Evolutionary conservation across 2,888 invertebrate species (phyloP), one percentile per base, ranked within the genome.

Genomic region (Andrena minutula): DNA sequence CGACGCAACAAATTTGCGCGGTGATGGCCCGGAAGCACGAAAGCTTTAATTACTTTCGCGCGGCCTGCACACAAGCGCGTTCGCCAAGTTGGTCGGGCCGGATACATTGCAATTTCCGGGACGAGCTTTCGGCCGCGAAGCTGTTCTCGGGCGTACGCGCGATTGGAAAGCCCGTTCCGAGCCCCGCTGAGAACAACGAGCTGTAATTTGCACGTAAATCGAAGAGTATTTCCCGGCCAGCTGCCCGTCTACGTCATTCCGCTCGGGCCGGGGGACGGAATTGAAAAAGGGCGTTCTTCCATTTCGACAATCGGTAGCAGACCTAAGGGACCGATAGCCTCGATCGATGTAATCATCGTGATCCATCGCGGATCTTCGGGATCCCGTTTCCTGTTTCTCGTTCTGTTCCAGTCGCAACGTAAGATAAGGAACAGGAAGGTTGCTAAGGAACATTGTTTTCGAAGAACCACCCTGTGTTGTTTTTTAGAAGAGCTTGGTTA

Each of bases 121-220:
- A 82, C 82, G 75, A 79, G 85, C 60, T 76, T 82, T 84, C 85
- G 85, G 60, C 69, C 75, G 82, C 58, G 84, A 56, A 76, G 53
- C 73, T 60, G 79, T 76, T 79, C 82, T 63, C 58, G 56, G 56
- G 65, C 60, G 73, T 51, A 61, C 56, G 28, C 68, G 53, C 70
- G 79, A 85, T 85, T 79, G 79, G 82, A 77, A 70, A 73, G 75
- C 73, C 51, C 23, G 72, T 49, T 49, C n/a, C 69, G 69, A 61
- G 32, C 47, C 35, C 26, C 32, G 61, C 49, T 26, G 35, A 64
- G 53, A 58, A 68, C 74, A 74, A 70, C 75, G 60, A 35, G 66
- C 71, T 66, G 85, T 85, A 85, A 85, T 85, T 85, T 85, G 82
- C 85, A 85, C 85, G 85, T 79, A 85, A 85, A 85, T 85, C 85